Percentiles rank a stretch among this genome's conserved stretches.
Conservation (phyloP, 1,140 invertebrate species). For the Drosophila guanche region DNA sequence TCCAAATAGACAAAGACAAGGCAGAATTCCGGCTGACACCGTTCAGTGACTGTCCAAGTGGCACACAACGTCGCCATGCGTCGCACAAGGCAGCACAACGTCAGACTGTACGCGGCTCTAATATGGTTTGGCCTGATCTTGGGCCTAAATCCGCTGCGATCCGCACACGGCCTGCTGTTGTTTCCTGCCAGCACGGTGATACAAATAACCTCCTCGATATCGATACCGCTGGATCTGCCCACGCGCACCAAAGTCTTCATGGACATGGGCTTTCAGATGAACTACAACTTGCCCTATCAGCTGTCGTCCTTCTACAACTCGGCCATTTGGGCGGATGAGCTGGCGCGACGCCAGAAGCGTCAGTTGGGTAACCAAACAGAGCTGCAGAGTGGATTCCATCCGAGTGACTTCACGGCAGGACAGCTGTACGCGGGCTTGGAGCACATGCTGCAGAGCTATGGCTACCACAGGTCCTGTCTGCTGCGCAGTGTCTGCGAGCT, state of each 20-base stretch:
- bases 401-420: conserved; percentile 73
- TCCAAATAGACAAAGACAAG: conserved; percentile 54
- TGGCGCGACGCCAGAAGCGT: conserved; percentile 46
- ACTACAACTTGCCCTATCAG: conserved; percentile 67
- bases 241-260: conserved; percentile 60
- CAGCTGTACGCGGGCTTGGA: conserved; percentile 69
- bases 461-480: conserved; percentile 71
- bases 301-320: conserved; percentile 64
- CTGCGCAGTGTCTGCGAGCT: conserved; percentile 74
- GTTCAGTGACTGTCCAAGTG: conserved; percentile 1
- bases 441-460: conserved; percentile 51
- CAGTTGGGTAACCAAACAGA: conserved; percentile 13
- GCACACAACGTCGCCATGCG: conserved; percentile 59
- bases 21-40: conserved; percentile 6
- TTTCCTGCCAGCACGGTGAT: conserved; percentile 43
- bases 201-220: conserved; percentile 62
- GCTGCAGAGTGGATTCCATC: conserved; percentile 40
- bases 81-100: conserved; percentile 46
- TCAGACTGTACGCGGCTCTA: conserved; percentile 1
- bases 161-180: conserved; percentile 24
- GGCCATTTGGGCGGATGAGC: conserved; percentile 61
- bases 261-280: conserved; percentile 75
- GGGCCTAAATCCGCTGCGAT: background rate
- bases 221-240: conserved; percentile 57
- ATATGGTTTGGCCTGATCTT: conserved; percentile 29